Evolutionary conservation across 2,797 vertebrate genomes (phyloP), one percentile per base, ranked within the genome.

Genomic region (Dipus sagitta): DNA sequence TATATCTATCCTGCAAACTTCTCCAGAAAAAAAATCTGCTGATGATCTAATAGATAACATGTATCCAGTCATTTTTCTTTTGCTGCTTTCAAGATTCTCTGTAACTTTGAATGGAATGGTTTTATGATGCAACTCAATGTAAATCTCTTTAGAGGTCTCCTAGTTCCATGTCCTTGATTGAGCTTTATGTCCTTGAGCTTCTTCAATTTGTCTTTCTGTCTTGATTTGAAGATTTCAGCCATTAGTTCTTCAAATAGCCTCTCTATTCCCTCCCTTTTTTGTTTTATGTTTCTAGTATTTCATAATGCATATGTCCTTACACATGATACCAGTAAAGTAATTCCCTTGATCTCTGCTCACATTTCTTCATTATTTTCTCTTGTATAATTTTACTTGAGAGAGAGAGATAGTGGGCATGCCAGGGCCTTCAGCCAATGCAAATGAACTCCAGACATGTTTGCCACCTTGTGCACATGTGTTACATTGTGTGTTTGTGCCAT

Each of bases 171-270:
- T 67, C 64, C 58, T 82, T 86, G 64, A 86, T 38, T 38, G 38
- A 38, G 38, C 38, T 38, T 38, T 38, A 38, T 38, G 38, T 38
- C 64, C 58, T 82, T 86, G 64, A 86, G 47, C 38, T 58, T 52
- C 58, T 60, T 74, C 32, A 86, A 86, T 84, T 85, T 65, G 6
- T 84, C 42, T 65, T 30, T 79, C 58, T 90, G 20, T 90, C 10
- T 14, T 60, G 68, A 81, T 28, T 81, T 71, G 81, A 67, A 24
- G 67, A 67, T 94, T 82, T 84, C 5, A 58, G 30, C 38, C 21
- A 90, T 78, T 92, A 83, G 26, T 32, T 83, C 34, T 34, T 87
- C 67, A 76, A 28, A 94, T 17, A 81, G 30, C 26, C 23, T 94
- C 54, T 96, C 30, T 64, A 28, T 17, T 70, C 26, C 11, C 68